Percentiles rank a stretch among this genome's conserved stretches.
These are phyloP conservation scores for Wasmannia auropunctata DNA, from an alignment of 1,140 invertebrate genomes.

Conservation along the genomic window DNA sequence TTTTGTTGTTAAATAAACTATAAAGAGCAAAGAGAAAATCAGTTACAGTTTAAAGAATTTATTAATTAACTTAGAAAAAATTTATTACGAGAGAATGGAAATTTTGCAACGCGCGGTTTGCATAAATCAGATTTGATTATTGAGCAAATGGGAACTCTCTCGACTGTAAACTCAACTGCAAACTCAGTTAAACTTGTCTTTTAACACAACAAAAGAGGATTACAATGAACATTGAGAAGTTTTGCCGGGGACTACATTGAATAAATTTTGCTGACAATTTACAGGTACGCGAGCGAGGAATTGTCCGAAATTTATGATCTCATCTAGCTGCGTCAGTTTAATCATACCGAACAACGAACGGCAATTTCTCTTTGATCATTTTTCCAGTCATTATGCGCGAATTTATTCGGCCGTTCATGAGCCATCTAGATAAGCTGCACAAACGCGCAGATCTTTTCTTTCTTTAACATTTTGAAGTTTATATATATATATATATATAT, in stretches of 20 bases:
- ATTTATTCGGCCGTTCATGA: background rate
- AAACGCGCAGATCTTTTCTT: background rate
- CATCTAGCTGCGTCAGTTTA: background rate
- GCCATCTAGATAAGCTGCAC: background rate
- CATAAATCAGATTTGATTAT: slow-evolving; percentile 1
- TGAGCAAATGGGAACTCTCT: slow-evolving; percentile 3
- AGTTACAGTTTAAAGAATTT: background rate
- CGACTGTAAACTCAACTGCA: background rate
- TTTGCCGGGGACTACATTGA: background rate
- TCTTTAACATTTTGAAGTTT: slow-evolving; percentile 2
- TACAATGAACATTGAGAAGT: background rate
- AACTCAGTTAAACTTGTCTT: background rate
- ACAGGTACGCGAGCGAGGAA: background rate
- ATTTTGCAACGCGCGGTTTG: background rate
- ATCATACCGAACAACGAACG: background rate
- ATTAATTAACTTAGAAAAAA: background rate
- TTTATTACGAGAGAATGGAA: slow-evolving; percentile 1
- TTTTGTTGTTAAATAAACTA: background rate
- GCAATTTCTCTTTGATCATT: background rate
- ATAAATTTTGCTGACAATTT: slow-evolving; percentile 8
- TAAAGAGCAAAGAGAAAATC: background rate
- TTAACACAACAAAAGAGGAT: background rate
- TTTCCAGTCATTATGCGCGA: background rate
- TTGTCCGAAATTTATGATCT: slow-evolving; percentile 10
- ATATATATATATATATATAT: background rate